Conservation (phyloP, 2,797 vertebrate species). For the Ctenopoma multispine region DNA sequence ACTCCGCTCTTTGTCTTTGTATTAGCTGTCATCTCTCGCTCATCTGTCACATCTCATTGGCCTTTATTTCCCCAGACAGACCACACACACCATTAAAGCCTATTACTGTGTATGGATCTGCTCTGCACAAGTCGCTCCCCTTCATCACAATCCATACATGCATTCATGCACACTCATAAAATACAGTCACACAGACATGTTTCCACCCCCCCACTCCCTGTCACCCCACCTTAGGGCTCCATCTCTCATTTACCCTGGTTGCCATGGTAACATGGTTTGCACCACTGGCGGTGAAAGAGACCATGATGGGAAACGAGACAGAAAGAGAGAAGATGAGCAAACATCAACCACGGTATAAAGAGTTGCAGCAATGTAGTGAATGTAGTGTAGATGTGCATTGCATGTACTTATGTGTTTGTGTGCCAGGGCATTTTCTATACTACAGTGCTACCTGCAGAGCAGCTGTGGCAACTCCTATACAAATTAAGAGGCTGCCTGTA, state of each 20-base stretch:
- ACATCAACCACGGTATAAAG: slow-evolving; percentile 41
- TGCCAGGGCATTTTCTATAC: background rate
- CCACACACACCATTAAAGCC: slow-evolving; percentile 33
- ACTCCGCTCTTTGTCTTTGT: slow-evolving; percentile 15
- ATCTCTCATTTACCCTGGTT: slow-evolving; percentile 75
- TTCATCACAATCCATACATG: slow-evolving; percentile 27
- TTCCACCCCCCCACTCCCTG: slow-evolving; percentile 9
- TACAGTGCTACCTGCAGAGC: slow-evolving; percentile 6
- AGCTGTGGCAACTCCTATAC: slow-evolving; percentile 5
- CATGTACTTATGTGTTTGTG: too few species aligned
- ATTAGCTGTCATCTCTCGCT: slow-evolving; percentile 21
- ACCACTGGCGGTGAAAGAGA: slow-evolving; percentile 53
- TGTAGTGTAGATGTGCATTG: too few species aligned
- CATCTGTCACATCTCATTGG: slow-evolving; percentile 57
- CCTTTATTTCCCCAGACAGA: slow-evolving; percentile 53
- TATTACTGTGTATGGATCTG: slow-evolving; percentile 33
- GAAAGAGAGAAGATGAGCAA: slow-evolving; percentile 29
- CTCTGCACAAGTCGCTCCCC: slow-evolving; percentile 13
- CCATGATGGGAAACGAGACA: slow-evolving; percentile 51
- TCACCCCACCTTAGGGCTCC: slow-evolving; percentile 61
- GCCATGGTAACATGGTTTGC: slow-evolving; percentile 70
- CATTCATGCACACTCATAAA: slow-evolving; percentile 18
- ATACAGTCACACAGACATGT: slow-evolving; percentile 18
- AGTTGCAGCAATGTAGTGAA: slow-evolving; percentile 11
- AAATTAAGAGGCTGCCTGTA: too few species aligned